Percentiles rank a stretch among this genome's conserved stretches.
phyloP scores from a whole-genome alignment of 2,797 vertebrate genomes.

The Cossypha caffra region DNA sequence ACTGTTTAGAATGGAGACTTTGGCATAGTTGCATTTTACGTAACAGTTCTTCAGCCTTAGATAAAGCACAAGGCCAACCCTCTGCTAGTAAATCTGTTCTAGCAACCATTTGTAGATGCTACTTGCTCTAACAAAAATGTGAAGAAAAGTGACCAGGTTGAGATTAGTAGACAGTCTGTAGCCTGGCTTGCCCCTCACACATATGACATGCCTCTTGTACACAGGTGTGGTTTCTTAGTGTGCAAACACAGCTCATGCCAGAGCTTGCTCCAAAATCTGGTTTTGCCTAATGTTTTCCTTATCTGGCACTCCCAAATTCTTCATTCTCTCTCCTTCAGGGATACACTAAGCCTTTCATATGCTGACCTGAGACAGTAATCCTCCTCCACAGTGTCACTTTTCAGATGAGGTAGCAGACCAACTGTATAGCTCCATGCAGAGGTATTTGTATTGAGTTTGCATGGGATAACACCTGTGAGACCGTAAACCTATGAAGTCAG shows the following conservation, averaged over 20 bases:
- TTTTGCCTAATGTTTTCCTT: neutral
- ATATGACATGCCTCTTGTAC: neutral
- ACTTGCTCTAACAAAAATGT: neutral
- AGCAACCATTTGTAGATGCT: neutral
- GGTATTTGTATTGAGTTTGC: neutral
- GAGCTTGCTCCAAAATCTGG: neutral
- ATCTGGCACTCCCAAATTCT: slow-evolving; percentile 19
- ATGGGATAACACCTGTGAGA: neutral
- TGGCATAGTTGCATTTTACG: neutral
- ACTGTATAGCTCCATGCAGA: neutral
- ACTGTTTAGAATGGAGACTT: neutral
- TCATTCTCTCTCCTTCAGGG: neutral
- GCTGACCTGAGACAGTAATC: neutral
- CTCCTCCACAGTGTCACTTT: neutral
- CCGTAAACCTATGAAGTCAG: neutral
- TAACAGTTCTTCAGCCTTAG: neutral
- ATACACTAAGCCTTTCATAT: neutral
- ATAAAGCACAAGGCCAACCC: neutral
- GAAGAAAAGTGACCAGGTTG: neutral
- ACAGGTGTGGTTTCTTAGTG: neutral
- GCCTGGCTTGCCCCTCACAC: neutral
- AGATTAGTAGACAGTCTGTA: neutral
- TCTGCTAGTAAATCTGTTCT: neutral
- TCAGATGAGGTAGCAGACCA: neutral
- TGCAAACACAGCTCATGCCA: neutral